Conservation (phyloP, 2,797 vertebrate species). For the Manis javanica region DNA sequence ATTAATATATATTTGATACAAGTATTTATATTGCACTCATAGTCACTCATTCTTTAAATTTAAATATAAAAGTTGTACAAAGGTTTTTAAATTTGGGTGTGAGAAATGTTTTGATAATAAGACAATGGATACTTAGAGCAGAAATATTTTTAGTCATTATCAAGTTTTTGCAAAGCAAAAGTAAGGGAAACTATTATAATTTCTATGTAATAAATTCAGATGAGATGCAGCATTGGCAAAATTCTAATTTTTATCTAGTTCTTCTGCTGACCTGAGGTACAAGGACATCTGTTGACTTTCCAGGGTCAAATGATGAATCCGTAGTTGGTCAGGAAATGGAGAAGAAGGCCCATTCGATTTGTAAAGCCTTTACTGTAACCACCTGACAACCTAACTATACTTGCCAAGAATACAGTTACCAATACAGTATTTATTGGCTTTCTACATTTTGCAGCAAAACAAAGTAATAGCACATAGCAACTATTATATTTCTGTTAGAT, state of each 20-base stretch:
- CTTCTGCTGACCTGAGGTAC: neutral
- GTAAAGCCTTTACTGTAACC: neutral
- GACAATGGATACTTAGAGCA: neutral
- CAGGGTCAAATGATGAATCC: neutral
- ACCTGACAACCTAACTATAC: neutral
- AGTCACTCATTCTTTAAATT: neutral
- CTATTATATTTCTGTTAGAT: neutral
- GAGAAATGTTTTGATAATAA: neutral
- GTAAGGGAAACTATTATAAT: neutral
- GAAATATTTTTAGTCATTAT: neutral
- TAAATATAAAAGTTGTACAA: neutral
- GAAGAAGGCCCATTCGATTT: slow-evolving; percentile 49
- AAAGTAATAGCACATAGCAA: neutral
- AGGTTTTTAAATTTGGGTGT: neutral
- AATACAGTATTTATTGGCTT: neutral
- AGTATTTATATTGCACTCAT: neutral
- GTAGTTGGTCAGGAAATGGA: neutral
- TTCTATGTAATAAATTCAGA: neutral
- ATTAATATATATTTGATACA: neutral
- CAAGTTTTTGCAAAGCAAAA: neutral
- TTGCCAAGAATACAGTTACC: neutral
- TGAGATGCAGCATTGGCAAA: neutral
- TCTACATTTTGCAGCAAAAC: neutral
- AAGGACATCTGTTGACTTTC: neutral
- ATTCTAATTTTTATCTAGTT: slow-evolving; percentile 51